Evolutionary conservation across 2,113 vertebrate genomes (phyloP), one percentile per base, ranked within the genome.

Genomic region (Lipophrys pholis): DNA sequence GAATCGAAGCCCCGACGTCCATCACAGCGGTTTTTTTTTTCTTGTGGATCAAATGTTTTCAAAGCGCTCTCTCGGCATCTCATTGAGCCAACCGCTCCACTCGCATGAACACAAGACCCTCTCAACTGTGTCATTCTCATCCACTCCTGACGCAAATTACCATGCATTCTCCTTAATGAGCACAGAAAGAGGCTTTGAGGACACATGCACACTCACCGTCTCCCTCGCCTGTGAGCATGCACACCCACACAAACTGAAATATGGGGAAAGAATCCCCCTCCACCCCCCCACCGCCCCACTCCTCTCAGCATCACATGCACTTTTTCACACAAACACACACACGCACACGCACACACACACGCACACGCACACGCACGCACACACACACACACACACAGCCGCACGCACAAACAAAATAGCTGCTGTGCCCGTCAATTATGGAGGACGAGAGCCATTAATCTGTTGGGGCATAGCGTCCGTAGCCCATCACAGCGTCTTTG

Each of bases 401-500:
- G 42, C 17, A 15, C 61, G 46, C 21, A 69, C 55, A 58, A 2
- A 75, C 67, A 83, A 82, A 87, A 81, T 88, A 81, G 74, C 63
- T 79, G 69, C 77, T 45, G 39, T 71, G 30, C 74, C 41, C 54
- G 43, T 78, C 81, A 91, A 91, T 93, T 91, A 90, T 73, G 52
- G 49, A 64, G 43, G 80, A 77, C 70, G 40, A 56, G 58, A 75
- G 65, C 49, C 83, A 86, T 90, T 87, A 90, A 87, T 87, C 87
- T 83, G 80, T 67, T 58, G 69, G 63, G 79, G 84, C 35, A 40
- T 15, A 73, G 81, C 60, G 17, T 78, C 80, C 83, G 64, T 73
- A 50, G 54, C 63, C 68, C 74, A 52, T 90, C 81, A 63, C 55
- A 74, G 75, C 55, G 77, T 77, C 87, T 92, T 91, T 91, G 89